phyloP scores from a whole-genome alignment of 2,888 invertebrate species.

The Apodemia mormo region DNA sequence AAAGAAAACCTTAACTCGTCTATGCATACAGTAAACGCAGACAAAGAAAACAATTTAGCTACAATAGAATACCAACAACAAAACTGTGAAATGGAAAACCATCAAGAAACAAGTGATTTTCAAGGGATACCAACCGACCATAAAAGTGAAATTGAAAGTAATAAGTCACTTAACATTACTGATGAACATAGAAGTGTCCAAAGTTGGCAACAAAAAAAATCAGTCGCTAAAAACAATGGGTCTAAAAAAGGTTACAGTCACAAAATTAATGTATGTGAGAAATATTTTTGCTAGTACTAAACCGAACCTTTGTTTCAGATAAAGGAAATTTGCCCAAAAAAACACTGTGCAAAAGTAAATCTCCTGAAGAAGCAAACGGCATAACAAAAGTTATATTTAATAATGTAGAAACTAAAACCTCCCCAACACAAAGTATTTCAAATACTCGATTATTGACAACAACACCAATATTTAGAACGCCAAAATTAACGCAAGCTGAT shows the following conservation, averaged over 20 bases:
- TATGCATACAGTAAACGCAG: not conserved
- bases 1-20: not conserved
- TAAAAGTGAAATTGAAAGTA: slow-evolving; percentile 3
- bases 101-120: not conserved
- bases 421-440: not conserved
- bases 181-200: not conserved
- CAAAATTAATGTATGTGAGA: not conserved
- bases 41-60: not conserved
- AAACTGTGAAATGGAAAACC: not conserved
- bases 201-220: not conserved
- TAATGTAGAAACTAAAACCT: slow-evolving; percentile 35
- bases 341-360: slow-evolving; percentile 15
- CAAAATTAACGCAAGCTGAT: slow-evolving; percentile 54
- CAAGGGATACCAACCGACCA: not conserved
- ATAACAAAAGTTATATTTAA: slow-evolving; percentile 49
- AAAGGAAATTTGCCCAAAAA: not conserved
- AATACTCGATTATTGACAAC: not conserved
- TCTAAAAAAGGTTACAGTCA: not conserved
- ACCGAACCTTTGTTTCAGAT: not conserved
- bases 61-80: not conserved
- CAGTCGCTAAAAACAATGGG: not conserved
- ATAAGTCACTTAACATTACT: not conserved
- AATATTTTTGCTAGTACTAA: not conserved
- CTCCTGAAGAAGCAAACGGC: slow-evolving; percentile 41
- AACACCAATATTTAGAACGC: slow-evolving; percentile 11